Base-by-base conservation (phyloP, 92 coral and sea anemone species). In the Epizoanthus ramosus region DNA sequence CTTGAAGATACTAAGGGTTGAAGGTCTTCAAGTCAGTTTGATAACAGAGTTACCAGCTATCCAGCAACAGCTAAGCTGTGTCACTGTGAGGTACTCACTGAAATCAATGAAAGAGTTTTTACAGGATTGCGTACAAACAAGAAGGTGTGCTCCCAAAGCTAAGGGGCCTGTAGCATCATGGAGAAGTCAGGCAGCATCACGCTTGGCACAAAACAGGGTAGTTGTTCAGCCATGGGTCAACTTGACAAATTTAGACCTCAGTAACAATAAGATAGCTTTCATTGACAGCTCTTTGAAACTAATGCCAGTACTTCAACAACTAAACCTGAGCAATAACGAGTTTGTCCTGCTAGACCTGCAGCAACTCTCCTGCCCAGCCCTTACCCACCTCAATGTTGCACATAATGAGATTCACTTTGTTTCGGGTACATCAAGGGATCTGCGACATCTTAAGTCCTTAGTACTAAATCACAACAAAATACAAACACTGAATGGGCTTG, bases 211-310 rank as follows among this genome's bases (percentile, higher is more conserved):
- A 24, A 92, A 96, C 79, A 87, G 99, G 75, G 86, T 94, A 5
- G 98, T 96, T 21, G 92, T 96, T 3, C 99, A 94, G 24, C 99
- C 99, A 4, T 96, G 99, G 99, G 14, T 83, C 18, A 89, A 83
- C 57, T 92, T 96, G 19, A 94, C 97, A 9, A 88, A 87, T 71
- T 81, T 96, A 21, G 86, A 79, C 61, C 87, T 96, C 66, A 86
- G 94, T 56, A 95, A 96, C 57, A 96, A 96, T 75, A 92, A 90
- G 33, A 76, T 96, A 59, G 85, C 94, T 33, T 87, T 74, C 54
- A 85, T 96, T 79, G 99, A 96, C 73, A 88, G 89, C 60, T 96
- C 99, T 8, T 81, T 94, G 74, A 96, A 92, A 82, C 95, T 96
- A 16, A 53, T 96, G 81, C 98, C 99, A 12, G 90, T 83, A 3